A percentile compares a stretch with the other conserved stretches of the same genome.
phyloP scores from a whole-genome alignment of 1,140 invertebrate species.

The Rhopalosiphum padi region DNA sequence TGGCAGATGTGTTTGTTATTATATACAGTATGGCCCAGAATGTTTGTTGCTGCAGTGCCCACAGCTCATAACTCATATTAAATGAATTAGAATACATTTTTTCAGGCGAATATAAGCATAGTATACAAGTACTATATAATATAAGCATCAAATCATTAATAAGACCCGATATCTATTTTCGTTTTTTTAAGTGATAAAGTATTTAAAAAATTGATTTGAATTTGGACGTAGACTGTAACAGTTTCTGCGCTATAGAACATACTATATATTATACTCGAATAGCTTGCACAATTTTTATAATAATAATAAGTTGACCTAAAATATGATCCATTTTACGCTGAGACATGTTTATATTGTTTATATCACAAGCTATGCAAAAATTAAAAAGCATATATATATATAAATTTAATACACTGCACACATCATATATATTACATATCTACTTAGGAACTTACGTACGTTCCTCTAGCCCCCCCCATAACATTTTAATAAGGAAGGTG shows the following conservation, averaged over 20 bases:
- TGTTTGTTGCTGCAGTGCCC: background rate
- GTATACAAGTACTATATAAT: too few relatives aligned
- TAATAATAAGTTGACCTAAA: background rate
- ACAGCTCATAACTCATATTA: background rate
- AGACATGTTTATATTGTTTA: background rate
- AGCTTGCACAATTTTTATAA: background rate
- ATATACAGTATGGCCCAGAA: background rate
- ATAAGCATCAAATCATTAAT: background rate
- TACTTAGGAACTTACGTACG: too few relatives aligned
- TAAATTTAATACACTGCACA: too few relatives aligned
- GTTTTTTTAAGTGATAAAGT: background rate
- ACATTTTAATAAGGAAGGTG: too few relatives aligned
- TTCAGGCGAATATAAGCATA: background rate
- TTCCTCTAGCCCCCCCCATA: too few relatives aligned
- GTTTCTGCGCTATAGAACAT: background rate
- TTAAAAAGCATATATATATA: background rate
- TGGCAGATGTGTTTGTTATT: background rate
- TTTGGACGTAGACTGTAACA: background rate
- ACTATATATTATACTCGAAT: background rate
- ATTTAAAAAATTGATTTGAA: background rate
- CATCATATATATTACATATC: too few relatives aligned
- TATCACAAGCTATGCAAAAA: background rate
- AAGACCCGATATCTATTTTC: background rate
- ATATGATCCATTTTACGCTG: background rate
- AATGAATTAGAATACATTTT: background rate